These are phyloP conservation scores for Acanthopagrus latus DNA, from an alignment of 2,797 vertebrate species.

Conservation along the genomic window DNA sequence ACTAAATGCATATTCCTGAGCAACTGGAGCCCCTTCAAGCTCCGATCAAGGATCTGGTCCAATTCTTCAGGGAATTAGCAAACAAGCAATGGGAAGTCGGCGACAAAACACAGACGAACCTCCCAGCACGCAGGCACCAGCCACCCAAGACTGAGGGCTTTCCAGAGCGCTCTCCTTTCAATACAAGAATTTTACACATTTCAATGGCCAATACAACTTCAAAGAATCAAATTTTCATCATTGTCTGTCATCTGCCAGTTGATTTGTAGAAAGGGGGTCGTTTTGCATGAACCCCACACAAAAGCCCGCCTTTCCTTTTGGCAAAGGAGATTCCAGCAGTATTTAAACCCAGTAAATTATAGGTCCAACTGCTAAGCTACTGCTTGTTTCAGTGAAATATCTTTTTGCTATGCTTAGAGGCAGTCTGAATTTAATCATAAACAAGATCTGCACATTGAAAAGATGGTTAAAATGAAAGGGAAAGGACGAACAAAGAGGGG, in stretches of 20 bases:
- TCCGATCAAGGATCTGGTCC: constrained; percentile 80
- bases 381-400: constrained; percentile 81
- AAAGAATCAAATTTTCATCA: constrained; percentile 99
- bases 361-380: constrained; percentile 85
- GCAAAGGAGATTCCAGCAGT: constrained; percentile 72
- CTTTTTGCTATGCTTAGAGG: constrained; percentile 83
- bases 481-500: constrained; percentile 68
- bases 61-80: constrained; percentile 88
- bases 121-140: constrained; percentile 94
- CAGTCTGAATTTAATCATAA: constrained; percentile 89
- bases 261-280: constrained; percentile 94
- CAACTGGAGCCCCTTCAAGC: constrained; percentile 79
- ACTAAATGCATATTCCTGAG: constrained; percentile 81
- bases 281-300: constrained; percentile 90
- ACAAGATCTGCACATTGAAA: constrained; percentile 76
- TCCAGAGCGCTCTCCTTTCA: constrained; percentile 92
- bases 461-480: constrained; percentile 75
- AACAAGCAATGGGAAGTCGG: constrained; percentile 95
- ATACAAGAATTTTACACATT: constrained; percentile 97
- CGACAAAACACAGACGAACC: constrained; percentile 95
- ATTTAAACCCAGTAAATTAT: constrained; percentile 90
- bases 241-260: constrained; percentile 94
- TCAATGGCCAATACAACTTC: constrained; percentile 99
- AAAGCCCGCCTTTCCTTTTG: constrained; percentile 86
- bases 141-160: constrained; percentile 94